Evolutionary conservation across 2,797 vertebrate species (phyloP).

Genomic region (Oryzias sinensis): DNA sequence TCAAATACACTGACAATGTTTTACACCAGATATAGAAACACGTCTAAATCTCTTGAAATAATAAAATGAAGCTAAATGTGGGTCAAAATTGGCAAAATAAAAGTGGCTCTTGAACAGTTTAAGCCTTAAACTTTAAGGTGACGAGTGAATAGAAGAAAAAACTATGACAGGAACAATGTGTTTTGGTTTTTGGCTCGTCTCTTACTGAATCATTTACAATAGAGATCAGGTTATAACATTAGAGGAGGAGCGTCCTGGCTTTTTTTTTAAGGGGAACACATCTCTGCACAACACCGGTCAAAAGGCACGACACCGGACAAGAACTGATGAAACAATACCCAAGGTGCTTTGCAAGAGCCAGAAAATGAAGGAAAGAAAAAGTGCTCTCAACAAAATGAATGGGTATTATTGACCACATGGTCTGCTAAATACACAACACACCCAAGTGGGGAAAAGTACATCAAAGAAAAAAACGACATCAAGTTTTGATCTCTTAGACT

Average conservation of each 20-base stretch:
- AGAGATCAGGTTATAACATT: conserved; percentile 33
- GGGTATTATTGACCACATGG: conserved; percentile 40
- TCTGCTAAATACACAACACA: conserved; percentile 43
- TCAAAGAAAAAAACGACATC: conserved; percentile 34
- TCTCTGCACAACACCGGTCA: conserved; percentile 72
- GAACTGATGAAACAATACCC: conserved; percentile 50
- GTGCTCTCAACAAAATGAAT: conserved; percentile 35
- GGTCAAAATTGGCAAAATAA: conserved; percentile 41
- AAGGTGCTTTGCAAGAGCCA: conserved; percentile 50
- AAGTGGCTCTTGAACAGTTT: conserved; percentile 26
- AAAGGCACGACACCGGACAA: conserved; percentile 77
- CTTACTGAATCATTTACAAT: conserved; percentile 29
- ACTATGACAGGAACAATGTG: conserved; percentile 3
- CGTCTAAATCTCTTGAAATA: conserved; percentile 10
- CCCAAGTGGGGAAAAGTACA: conserved; percentile 19
- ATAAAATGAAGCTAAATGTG: conserved; percentile 4
- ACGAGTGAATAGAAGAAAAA: conserved; percentile 17
- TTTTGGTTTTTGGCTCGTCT: conserved; percentile 28
- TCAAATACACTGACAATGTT: conserved; percentile 6
- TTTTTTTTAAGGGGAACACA: conserved; percentile 52
- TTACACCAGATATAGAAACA: conserved; percentile 4
- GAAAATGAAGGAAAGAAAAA: conserved; percentile 20
- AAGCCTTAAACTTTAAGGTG: neutral
- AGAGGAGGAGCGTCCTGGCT: conserved; percentile 23
- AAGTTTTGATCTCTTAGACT: conserved; percentile 39